Evolutionary conservation across 2,797 vertebrate genomes (phyloP).

Genomic region (Lepidocolaptes lacrymiger): DNA sequence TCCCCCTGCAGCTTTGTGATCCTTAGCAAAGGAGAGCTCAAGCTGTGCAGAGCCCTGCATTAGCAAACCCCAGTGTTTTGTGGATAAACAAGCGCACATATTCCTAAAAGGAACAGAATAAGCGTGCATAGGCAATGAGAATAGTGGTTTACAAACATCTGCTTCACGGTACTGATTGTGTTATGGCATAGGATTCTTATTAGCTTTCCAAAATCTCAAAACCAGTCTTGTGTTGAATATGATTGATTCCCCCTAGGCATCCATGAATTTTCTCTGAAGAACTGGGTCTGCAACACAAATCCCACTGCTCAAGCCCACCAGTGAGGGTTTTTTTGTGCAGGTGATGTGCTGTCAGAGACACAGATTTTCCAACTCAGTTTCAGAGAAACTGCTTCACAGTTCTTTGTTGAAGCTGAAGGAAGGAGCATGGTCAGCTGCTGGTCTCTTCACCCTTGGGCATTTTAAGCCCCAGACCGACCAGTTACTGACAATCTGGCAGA

Average conservation of each 20-base stretch:
- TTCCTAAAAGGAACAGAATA: not conserved
- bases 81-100: not conserved
- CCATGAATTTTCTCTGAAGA: not conserved
- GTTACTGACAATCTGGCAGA: not conserved
- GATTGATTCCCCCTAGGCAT: not conserved
- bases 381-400: not conserved
- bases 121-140: too few species aligned
- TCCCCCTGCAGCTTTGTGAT: constrained; percentile 4
- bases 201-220: not conserved
- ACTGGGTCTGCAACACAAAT: not conserved
- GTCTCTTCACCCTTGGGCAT: not conserved
- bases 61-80: not conserved
- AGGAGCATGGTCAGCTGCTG: not conserved
- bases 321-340: not conserved
- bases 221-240: not conserved
- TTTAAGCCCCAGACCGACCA: not conserved
- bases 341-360: not conserved
- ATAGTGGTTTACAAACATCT: not conserved
- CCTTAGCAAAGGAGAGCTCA: not conserved
- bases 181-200: not conserved
- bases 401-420: not conserved
- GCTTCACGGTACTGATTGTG: not conserved
- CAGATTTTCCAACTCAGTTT: not conserved
- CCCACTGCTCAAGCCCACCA: not conserved
- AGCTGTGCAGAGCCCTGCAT: not conserved